Base-by-base conservation (phyloP, 1,140 invertebrate genomes). In the Heliconius himera region DNA sequence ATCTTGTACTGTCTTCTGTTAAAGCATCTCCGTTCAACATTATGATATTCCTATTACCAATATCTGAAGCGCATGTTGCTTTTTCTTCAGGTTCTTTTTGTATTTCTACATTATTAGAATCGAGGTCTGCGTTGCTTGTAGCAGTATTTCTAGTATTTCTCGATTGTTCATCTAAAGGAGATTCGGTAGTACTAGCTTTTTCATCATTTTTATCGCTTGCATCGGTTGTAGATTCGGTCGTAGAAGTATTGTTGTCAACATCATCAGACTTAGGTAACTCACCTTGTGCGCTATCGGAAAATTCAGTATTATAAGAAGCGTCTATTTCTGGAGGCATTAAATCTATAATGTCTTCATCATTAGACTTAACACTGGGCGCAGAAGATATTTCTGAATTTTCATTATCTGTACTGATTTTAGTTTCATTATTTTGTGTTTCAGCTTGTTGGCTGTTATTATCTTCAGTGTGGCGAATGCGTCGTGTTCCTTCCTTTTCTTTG, bases 151-250 rank as follows among this genome's bases (percentile, higher is more conserved):
- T 82, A n/a, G 73, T 70, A 36, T 82, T 54, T 79, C 84, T 81
- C 54, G 49, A 33, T 73, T 73, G 81, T 70, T 83, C 82, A 54
- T 84, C 80, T 74, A 73, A 76, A 13, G 51, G 26, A 38, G 82
- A 51, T 29, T 75, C 73, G 22, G 79, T 73, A 33, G 84, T 81
- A 51, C 51, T 70, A 29, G 13, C 13, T 1, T 66, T 66, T 66
- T 29, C 60, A 8, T 66, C 22, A 75, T 74, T 82, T 81, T 82
- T 81, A 29, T 74, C 41, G 18, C 51, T 78, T 38, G 79, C 73
- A 16, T 73, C 74, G n/a, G 49, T 51, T 26, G 74, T 18, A 36
- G 74, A 38, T 16, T 71, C 75, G 22, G 60, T 51, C 5, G 70
- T n/a, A 38, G 36, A 33, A n/a, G 13, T 13, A 71, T 72, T 72